A percentile compares a stretch with the other conserved stretches of the same genome.
Evolutionary conservation across 2,888 invertebrate species (phyloP).

Genomic region (Mimachlamys varia): DNA sequence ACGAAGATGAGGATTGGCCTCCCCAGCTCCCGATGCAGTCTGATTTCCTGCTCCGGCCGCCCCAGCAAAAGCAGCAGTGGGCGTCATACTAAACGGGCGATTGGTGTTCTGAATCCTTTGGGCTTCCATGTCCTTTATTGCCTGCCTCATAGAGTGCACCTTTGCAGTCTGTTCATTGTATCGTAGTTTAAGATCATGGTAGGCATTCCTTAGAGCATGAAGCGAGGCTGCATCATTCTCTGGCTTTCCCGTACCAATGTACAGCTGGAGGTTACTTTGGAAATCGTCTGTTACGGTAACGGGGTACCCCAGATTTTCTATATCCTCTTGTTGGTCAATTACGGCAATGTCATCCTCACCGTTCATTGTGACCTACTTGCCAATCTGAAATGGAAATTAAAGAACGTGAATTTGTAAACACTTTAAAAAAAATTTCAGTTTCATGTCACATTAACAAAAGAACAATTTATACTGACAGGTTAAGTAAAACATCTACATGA

Average conservation of each 20-base stretch:
- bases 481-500: no score
- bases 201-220: conserved; percentile 67
- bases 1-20: conserved; percentile 46
- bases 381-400: not conserved
- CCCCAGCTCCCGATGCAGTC: not conserved
- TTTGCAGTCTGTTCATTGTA: conserved; percentile 58
- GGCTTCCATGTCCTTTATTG: conserved; percentile 49
- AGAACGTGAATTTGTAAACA: no score
- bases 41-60: not conserved
- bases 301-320: not conserved
- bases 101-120: conserved; percentile 40
- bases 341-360: conserved; percentile 3
- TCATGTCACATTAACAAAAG: no score
- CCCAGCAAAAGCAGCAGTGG: not conserved
- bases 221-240: conserved; percentile 57
- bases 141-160: conserved; percentile 41
- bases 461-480: no score
- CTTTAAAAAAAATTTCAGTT: no score
- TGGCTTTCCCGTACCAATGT: conserved; percentile 36
- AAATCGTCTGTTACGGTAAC: conserved; percentile 43
- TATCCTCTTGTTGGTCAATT: not conserved
- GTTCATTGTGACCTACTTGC: not conserved
- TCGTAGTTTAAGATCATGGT: conserved; percentile 64
- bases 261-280: not conserved
- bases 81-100: not conserved